phyloP scores from a whole-genome alignment of 1,140 invertebrate genomes.

The Drosophila bocki region DNA sequence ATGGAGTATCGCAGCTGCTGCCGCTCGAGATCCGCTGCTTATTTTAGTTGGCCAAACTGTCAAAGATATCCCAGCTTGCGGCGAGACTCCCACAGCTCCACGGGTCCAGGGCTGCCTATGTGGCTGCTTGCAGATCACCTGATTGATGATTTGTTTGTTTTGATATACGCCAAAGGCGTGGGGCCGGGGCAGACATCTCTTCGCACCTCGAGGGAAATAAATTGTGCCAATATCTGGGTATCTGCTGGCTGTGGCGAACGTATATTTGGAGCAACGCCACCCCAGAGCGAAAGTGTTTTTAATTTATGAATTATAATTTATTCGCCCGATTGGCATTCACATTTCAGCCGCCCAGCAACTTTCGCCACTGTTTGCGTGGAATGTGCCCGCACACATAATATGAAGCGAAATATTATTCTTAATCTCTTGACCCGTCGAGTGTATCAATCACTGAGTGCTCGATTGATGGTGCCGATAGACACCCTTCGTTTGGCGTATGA shows the following conservation, averaged over 20 bases:
- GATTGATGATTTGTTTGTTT: conserved; percentile 85
- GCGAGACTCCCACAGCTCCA: conserved; percentile 11
- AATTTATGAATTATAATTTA: conserved; percentile 81
- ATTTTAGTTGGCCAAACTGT: conserved; percentile 74
- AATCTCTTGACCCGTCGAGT: conserved; percentile 48
- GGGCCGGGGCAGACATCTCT: conserved; percentile 52
- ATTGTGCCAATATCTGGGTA: conserved; percentile 60
- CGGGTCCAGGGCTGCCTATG: conserved; percentile 15
- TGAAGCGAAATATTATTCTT: conserved; percentile 18
- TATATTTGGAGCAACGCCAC: conserved; percentile 57
- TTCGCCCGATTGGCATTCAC: conserved; percentile 48
- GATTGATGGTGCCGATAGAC: conserved; percentile 47
- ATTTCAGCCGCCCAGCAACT: conserved; percentile 42
- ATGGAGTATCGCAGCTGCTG: conserved; percentile 67
- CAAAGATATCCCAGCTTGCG: conserved; percentile 77
- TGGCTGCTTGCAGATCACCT: conserved; percentile 64
- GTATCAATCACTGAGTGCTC: conserved; percentile 57
- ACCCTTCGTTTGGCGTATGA: background rate
- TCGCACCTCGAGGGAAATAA: conserved; percentile 61
- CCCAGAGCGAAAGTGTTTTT: conserved; percentile 60
- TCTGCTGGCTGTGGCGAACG: conserved; percentile 18
- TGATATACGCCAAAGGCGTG: conserved; percentile 57
- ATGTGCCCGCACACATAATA: conserved; percentile 56
- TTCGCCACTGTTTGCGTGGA: conserved; percentile 63
- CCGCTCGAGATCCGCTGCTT: conserved; percentile 44